Percentiles rank a stretch among this genome's conserved stretches.
Conservation (phyloP, 2,113 vertebrate genomes). For the Salvelinus fontinalis region DNA sequence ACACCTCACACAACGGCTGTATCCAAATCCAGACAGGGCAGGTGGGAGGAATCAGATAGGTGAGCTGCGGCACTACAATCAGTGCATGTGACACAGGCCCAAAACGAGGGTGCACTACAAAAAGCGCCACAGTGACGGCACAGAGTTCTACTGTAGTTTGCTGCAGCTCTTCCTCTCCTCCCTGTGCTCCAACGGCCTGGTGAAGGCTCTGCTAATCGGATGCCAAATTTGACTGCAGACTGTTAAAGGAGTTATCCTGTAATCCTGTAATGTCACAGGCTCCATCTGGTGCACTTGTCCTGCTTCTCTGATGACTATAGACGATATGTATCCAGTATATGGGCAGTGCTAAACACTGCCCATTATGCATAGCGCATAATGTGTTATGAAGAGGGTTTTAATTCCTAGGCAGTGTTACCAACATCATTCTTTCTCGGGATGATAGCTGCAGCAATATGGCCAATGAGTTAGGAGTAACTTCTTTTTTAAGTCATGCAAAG, state of each 20-base stretch:
- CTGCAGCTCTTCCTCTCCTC: constrained; percentile 12
- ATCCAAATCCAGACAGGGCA: constrained; percentile 13
- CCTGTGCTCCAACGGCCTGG: constrained; percentile 5
- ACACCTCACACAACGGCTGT: constrained; percentile 29
- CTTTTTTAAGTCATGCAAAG: no score
- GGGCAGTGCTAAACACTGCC: no score
- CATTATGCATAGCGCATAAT: no score
- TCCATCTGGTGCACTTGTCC: constrained; percentile 56
- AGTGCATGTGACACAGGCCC: constrained; percentile 52
- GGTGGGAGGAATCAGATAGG: constrained; percentile 28
- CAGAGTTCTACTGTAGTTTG: constrained; percentile 14
- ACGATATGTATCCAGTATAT: no score
- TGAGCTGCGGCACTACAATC: constrained; percentile 46
- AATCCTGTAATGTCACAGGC: constrained; percentile 41
- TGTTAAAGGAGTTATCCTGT: constrained; percentile 23
- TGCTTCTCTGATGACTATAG: background rate
- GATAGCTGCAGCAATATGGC: no score
- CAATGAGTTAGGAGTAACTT: no score
- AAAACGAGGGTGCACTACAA: constrained; percentile 23
- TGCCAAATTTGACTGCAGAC: constrained; percentile 15
- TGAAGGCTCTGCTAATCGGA: constrained; percentile 41
- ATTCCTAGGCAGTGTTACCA: no score
- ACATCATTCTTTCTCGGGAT: no score
- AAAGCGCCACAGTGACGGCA: constrained; percentile 2
- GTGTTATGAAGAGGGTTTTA: no score